Conservation (phyloP, 2,888 invertebrate species). For the Brenthis hecate region DNA sequence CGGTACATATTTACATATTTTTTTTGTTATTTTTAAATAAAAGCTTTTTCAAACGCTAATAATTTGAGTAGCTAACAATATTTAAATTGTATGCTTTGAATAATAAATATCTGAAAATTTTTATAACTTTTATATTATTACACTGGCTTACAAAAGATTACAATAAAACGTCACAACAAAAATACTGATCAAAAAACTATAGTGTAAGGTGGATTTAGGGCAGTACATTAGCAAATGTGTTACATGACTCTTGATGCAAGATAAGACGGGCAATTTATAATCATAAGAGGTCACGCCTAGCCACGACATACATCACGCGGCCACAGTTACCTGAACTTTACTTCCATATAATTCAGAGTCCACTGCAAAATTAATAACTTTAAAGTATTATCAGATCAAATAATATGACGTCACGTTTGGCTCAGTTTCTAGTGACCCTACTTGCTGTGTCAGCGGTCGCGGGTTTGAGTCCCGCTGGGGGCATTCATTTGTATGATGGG, state of each 20-base stretch:
- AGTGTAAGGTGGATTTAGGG: constrained; percentile 22
- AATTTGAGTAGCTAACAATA: too few species aligned
- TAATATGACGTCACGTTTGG: too few species aligned
- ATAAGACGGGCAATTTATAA: constrained; percentile 35
- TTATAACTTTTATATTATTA: background rate
- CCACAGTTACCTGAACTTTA: background rate
- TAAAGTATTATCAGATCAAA: too few species aligned
- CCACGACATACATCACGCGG: constrained; percentile 9
- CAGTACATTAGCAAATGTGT: constrained; percentile 30
- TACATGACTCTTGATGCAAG: constrained; percentile 29
- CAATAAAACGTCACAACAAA: background rate
- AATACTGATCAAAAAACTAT: background rate
- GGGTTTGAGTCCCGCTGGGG: too few species aligned
- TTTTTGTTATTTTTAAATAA: too few species aligned
- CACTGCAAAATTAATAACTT: background rate
- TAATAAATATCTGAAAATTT: background rate
- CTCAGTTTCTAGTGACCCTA: too few species aligned
- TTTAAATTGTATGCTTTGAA: background rate
- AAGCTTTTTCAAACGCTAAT: too few species aligned
- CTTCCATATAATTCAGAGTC: background rate
- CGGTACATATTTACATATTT: too few species aligned
- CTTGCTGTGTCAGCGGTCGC: too few species aligned
- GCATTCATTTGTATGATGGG: too few species aligned
- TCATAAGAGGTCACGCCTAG: constrained; percentile 27
- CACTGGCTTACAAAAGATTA: background rate